Base-by-base conservation (phyloP, 1,140 invertebrate species). In the Temnothorax nylanderi region DNA sequence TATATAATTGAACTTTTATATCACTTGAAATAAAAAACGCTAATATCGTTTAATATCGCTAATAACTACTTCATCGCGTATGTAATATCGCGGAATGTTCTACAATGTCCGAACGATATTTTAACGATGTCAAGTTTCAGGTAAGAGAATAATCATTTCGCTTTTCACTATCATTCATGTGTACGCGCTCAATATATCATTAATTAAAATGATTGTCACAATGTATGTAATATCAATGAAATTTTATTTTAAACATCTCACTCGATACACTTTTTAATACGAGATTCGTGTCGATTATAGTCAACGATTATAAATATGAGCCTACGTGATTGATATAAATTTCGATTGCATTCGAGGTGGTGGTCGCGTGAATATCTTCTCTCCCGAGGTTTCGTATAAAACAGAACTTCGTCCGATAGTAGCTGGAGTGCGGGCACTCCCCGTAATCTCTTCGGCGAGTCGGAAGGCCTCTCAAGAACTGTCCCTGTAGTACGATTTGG, bases 401-500 rank as follows among this genome's bases (percentile, higher is more conserved):
- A 75, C 54, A 18, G 26, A 75, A 84, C 26, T 47, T 47, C 8
- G 21, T 10, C 7, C 18, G 51, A 74, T 74, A n/a, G 65, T 34
- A n/a, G 7, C 37, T 51, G 16, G 13, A 56, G n/a, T 18, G 32
- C 21, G 47, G 18, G 8, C 8, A 21, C 5, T 44, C 16, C 6
- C 13, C 18, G 56, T 75, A 75, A 84, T 75, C 54, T 71, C 54
- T 84, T 75, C 67, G 44, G 41, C 56, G 60, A 49, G 32, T 75
- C 54, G 7, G 13, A 65, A 47, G 32, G 21, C 47, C 21, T 58
- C 44, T 60, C 37, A 75, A 58, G 76, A 87, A 11, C 78, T n/a
- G 49, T 51, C 72, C 58, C 80, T 67, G 75, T 69, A 77, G 75
- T 76, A 67, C 49, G 72, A 89, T 86, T 76, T 74, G 65, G 75